Evolutionary conservation across 2,888 invertebrate genomes (phyloP).

Genomic region (Rotaria magnacalcarata): DNA sequence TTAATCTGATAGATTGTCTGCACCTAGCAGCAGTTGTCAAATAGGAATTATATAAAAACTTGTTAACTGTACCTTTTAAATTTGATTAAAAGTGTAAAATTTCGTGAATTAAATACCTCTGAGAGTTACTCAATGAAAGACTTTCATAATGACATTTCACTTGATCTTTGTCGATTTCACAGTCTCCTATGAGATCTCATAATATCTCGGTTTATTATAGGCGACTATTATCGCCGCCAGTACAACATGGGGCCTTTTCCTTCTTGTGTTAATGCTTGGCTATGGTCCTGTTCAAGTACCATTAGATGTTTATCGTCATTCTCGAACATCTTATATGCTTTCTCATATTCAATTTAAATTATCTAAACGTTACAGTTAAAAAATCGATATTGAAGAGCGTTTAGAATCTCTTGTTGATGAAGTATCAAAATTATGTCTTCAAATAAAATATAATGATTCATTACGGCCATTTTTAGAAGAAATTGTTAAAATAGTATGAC

Average conservation of each 20-base stretch:
- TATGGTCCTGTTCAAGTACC: conserved; percentile 91
- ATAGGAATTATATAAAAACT: no score
- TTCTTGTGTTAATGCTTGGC: conserved; percentile 80
- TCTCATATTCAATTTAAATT: conserved; percentile 85
- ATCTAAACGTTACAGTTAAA: conserved; percentile 86
- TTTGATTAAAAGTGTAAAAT: no score
- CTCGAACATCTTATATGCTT: conserved; percentile 76
- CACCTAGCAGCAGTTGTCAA: no score
- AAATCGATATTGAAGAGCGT: conserved; percentile 91
- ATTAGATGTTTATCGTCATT: conserved; percentile 81
- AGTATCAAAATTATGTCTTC: conserved; percentile 73
- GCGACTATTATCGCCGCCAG: conserved; percentile 97
- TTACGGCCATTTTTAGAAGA: conserved; percentile 77
- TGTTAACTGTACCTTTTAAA: no score
- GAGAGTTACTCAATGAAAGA: no score
- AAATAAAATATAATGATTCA: conserved; percentile 65
- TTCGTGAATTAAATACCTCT: no score
- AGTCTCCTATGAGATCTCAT: no score
- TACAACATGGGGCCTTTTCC: conserved; percentile 96
- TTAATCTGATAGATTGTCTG: no score
- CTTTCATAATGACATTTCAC: no score
- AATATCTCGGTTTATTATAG: conserved; percentile 65
- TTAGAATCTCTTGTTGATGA: conserved; percentile 91
- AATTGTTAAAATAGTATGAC: conserved; percentile 75
- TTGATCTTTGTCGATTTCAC: no score